These are phyloP conservation scores for Latrodectus elegans DNA, from an alignment of 2,888 invertebrate species.

Conservation along the genomic window DNA sequence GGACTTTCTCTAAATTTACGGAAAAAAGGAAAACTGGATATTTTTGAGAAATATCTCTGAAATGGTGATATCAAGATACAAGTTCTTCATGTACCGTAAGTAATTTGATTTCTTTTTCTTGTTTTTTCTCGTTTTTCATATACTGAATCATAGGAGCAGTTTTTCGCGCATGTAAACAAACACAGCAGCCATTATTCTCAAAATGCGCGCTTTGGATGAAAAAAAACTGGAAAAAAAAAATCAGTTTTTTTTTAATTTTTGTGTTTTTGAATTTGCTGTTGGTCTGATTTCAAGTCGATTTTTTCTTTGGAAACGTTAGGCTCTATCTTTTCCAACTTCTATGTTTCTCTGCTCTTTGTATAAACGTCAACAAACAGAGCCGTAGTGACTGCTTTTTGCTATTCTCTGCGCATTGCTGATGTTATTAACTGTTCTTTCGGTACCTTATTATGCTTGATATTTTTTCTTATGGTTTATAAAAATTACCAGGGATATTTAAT, in stretches of 20 bases:
- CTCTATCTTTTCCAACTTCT: not conserved
- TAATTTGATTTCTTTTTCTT: not conserved
- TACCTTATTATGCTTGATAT: not conserved
- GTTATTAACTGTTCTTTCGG: slow-evolving; percentile 29
- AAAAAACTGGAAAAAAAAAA: slow-evolving; percentile 5
- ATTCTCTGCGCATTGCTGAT: slow-evolving; percentile 65
- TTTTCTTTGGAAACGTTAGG: not conserved
- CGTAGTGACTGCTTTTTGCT: slow-evolving; percentile 30
- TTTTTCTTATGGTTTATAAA: no score
- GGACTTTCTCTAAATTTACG: not conserved
- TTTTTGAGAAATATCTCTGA: slow-evolving; percentile 9
- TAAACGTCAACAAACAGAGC: slow-evolving; percentile 63
- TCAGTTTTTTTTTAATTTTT: not conserved
- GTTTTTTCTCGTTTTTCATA: not conserved
- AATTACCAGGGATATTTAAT: no score
- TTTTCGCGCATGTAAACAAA: slow-evolving; percentile 64
- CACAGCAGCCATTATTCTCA: slow-evolving; percentile 60
- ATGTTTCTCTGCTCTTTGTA: not conserved
- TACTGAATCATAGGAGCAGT: slow-evolving; percentile 6
- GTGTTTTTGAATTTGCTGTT: not conserved
- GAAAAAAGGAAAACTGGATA: slow-evolving; percentile 8
- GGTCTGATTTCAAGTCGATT: not conserved
- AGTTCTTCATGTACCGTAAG: slow-evolving; percentile 31
- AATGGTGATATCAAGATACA: slow-evolving; percentile 32
- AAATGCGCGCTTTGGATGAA: slow-evolving; percentile 34